A percentile compares a stretch with the other conserved stretches of the same genome.
Conservation (phyloP, 2,888 invertebrate species). For the Phrixothrix hirtus region DNA sequence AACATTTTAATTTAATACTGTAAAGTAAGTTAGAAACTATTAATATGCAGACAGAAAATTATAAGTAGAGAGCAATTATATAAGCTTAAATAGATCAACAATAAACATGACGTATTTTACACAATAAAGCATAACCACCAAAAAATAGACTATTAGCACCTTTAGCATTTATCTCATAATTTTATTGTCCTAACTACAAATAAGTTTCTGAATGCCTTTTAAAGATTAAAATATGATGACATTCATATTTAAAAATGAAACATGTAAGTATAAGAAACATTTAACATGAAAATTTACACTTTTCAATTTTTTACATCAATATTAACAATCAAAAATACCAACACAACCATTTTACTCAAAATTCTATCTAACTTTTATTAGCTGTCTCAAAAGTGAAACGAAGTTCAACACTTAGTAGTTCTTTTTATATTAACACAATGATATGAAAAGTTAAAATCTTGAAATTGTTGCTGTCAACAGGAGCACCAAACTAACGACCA, state of each 20-base stretch:
- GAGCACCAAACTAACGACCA: conserved; percentile 2
- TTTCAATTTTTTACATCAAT: background rate
- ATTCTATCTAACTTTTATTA: background rate
- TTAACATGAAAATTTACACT: background rate
- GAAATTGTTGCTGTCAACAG: conserved; percentile 2
- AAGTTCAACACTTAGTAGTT: no score
- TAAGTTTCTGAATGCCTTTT: conserved; percentile 18
- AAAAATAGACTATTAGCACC: conserved; percentile 25
- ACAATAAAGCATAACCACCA: background rate
- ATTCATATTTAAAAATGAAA: background rate
- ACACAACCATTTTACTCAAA: conserved; percentile 2
- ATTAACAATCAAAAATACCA: conserved; percentile 8
- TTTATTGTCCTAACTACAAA: conserved; percentile 29
- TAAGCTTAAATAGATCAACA: no score
- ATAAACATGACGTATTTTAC: no score
- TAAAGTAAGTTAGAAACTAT: conserved; percentile 3
- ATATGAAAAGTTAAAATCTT: conserved; percentile 12
- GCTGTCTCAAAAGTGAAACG: no score
- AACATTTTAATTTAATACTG: conserved; percentile 23
- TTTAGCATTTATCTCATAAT: conserved; percentile 27
- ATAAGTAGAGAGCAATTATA: no score
- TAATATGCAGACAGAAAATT: conserved; percentile 11
- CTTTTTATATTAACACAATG: no score
- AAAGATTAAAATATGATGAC: no score
- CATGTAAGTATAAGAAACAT: background rate